Percentiles rank a stretch among this genome's conserved stretches.
Conservation (phyloP, 1,140 invertebrate species). For the Ooceraea biroi region DNA sequence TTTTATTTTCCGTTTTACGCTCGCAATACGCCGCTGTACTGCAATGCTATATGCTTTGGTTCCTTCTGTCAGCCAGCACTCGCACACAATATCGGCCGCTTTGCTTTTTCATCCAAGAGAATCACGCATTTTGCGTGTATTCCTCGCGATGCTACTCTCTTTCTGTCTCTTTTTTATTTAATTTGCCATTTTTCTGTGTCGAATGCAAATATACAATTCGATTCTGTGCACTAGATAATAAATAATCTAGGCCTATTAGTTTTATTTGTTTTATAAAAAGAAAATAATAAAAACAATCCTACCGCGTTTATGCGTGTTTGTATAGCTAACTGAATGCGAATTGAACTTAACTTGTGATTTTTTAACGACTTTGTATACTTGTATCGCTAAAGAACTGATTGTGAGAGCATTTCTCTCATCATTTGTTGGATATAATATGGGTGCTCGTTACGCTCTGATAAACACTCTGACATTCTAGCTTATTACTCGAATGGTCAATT, state of each 20-base stretch:
- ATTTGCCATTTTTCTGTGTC: conserved; percentile 19
- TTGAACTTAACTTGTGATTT: not conserved
- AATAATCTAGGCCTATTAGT: conserved; percentile 15
- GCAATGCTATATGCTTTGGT: conserved; percentile 68
- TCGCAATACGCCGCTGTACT: conserved; percentile 57
- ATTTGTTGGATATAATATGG: conserved; percentile 12
- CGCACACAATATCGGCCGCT: conserved; percentile 64
- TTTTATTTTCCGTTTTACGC: conserved; percentile 72
- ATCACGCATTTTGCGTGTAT: conserved; percentile 70
- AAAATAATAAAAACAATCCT: conserved; percentile 16
- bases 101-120: conserved; percentile 70
- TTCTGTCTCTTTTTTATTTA: conserved; percentile 56
- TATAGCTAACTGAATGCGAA: not conserved
- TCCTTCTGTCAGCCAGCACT: conserved; percentile 73
- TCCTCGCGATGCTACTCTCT: conserved; percentile 57
- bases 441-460: conserved; percentile 43
- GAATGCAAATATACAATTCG: not conserved
- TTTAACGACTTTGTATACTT: not conserved
- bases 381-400: not conserved
- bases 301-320: not conserved
- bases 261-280: not conserved
- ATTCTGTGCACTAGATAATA: not conserved
- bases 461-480: conserved; percentile 32
- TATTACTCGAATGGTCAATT: conserved; percentile 62
- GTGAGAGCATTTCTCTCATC: not conserved